Conservation (phyloP, 2,888 invertebrate genomes). For the Spicauda simplicius region DNA sequence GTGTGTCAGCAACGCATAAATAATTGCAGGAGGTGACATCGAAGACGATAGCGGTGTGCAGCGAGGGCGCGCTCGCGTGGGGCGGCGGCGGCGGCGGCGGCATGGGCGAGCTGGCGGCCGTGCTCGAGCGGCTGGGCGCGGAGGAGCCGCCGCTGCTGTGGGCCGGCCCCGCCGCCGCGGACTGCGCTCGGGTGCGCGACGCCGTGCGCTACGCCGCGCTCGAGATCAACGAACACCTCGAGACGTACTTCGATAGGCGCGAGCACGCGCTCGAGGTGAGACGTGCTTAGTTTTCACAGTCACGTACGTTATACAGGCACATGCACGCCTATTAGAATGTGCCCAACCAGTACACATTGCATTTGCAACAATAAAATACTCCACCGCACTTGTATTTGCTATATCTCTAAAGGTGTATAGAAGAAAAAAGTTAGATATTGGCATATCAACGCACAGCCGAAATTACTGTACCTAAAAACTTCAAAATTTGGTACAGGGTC, state of each 20-base stretch:
- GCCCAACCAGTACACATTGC: too few species aligned
- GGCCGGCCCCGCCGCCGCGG: conserved; percentile 90
- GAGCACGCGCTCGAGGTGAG: conserved; percentile 93
- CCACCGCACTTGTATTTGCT: too few species aligned
- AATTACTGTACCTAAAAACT: too few species aligned
- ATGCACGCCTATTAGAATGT: too few species aligned
- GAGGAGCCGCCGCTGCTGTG: conserved; percentile 96
- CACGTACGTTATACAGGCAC: too few species aligned
- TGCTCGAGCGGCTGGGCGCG: conserved; percentile 86
- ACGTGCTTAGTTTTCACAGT: too few species aligned
- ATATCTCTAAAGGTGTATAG: too few species aligned
- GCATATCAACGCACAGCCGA: too few species aligned
- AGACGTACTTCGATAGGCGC: conserved; percentile 96
- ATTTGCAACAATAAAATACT: too few species aligned
- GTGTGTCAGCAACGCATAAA: too few species aligned
- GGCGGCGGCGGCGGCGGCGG: conserved; percentile 44
- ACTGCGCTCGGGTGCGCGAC: conserved; percentile 90
- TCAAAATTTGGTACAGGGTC: too few species aligned
- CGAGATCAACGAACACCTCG: conserved; percentile 97
- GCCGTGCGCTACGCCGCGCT: conserved; percentile 94
- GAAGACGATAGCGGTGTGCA: conserved; percentile 85
- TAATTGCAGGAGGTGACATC: conserved; percentile 89
- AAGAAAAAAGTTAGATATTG: too few species aligned
- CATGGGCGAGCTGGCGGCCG: conserved; percentile 69
- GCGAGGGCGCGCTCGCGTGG: conserved; percentile 52